These are phyloP conservation scores for Cataglyphis livida DNA, from an alignment of 2,888 invertebrate species.

Conservation along the genomic window DNA sequence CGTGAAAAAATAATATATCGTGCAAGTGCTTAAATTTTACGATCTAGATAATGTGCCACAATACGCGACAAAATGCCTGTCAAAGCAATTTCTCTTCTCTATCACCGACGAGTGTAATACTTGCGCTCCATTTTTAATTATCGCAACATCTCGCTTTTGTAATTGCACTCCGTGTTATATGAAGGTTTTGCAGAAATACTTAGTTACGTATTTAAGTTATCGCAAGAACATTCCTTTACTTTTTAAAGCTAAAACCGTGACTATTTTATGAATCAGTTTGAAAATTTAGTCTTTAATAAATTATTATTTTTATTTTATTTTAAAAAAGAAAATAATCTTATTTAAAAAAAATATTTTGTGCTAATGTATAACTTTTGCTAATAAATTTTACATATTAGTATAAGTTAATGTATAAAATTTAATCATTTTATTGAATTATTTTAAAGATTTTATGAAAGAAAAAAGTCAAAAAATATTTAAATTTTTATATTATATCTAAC, in stretches of 20 bases:
- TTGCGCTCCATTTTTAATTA: constrained; percentile 12
- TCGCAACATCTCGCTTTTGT: constrained; percentile 8
- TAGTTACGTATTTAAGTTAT: background rate
- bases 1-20: constrained; percentile 33
- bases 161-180: background rate
- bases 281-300: background rate
- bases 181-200: background rate
- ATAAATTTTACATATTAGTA: background rate
- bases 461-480: no score
- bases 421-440: background rate
- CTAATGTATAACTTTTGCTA: background rate
- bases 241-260: background rate
- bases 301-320: background rate
- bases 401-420: background rate
- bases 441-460: background rate
- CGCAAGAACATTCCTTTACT: background rate
- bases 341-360: background rate
- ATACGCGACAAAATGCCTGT: background rate
- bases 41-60: background rate
- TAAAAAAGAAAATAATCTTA: background rate
- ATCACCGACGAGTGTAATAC: background rate
- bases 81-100: background rate
- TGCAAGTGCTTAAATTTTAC: constrained; percentile 45
- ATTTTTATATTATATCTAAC: background rate
- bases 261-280: background rate